Percentiles rank a stretch among this genome's conserved stretches.
These are phyloP conservation scores for Melanotaenia trifasciata DNA, from an alignment of 2,797 vertebrate genomes.

Conservation along the genomic window DNA sequence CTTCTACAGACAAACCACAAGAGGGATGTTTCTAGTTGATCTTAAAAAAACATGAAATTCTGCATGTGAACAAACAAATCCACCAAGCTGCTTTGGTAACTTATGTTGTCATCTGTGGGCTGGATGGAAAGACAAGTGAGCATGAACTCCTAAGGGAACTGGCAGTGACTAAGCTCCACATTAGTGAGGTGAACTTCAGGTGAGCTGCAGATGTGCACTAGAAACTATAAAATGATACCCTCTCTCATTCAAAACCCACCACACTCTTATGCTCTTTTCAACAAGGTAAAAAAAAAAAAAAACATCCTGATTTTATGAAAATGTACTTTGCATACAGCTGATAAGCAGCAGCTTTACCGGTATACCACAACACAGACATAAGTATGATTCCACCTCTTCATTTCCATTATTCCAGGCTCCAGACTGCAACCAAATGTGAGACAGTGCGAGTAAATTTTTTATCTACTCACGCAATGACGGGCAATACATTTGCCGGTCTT, in stretches of 20 bases:
- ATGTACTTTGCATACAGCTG: not conserved
- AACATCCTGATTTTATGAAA: not conserved
- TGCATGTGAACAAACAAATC: not conserved
- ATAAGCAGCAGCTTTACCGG: too few relatives aligned
- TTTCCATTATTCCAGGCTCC: not conserved
- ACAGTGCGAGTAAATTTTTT: too few relatives aligned
- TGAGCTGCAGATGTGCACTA: slow-evolving; percentile 9
- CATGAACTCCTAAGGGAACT: not conserved
- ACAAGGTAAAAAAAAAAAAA: not conserved
- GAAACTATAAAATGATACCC: not conserved
- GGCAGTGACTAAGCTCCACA: slow-evolving; percentile 2
- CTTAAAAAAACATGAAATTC: not conserved
- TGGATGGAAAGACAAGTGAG: not conserved
- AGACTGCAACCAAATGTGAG: too few relatives aligned
- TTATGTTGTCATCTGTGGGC: not conserved
- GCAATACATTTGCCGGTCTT: too few relatives aligned
- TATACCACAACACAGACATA: not conserved
- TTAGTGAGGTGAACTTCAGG: slow-evolving; percentile 18
- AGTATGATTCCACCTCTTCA: not conserved
- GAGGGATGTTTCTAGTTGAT: not conserved
- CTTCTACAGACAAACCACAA: not conserved
- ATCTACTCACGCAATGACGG: too few relatives aligned
- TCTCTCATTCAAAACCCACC: not conserved
- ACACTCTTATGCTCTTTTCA: not conserved
- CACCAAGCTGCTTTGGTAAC: not conserved